Percentiles rank a stretch among this genome's conserved stretches.
These are phyloP conservation scores for Gallinago jamesoni DNA, from an alignment of 2,113 vertebrate species.

Conservation along the genomic window DNA sequence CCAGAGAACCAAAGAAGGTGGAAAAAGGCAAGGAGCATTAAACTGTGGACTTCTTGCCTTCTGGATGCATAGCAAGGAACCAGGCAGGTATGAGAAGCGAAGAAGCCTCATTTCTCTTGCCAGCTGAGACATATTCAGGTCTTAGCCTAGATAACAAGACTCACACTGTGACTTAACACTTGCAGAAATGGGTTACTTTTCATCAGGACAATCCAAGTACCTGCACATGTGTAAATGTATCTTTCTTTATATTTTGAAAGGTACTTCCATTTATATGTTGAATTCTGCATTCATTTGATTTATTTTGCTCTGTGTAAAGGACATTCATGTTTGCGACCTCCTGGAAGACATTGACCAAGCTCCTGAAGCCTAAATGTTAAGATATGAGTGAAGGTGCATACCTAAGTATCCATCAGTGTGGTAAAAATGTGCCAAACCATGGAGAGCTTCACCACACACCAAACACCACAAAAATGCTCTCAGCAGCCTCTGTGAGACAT, in stretches of 20 bases:
- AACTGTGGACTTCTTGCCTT: background rate
- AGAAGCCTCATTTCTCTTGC: background rate
- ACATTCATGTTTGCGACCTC: background rate
- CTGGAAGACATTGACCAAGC: background rate
- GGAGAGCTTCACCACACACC: background rate
- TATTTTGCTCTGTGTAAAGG: background rate
- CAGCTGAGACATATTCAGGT: background rate
- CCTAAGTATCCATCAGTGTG: background rate
- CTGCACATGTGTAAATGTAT: background rate
- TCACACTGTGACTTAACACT: background rate
- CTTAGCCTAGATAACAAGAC: background rate
- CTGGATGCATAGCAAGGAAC: background rate
- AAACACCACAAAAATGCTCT: background rate
- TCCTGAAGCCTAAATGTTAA: background rate
- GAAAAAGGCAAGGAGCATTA: background rate
- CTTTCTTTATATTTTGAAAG: background rate
- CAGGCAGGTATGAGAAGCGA: background rate
- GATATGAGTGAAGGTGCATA: background rate
- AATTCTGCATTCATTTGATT: background rate
- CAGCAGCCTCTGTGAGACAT: background rate
- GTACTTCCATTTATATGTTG: background rate
- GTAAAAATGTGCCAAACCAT: background rate
- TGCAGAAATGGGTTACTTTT: background rate
- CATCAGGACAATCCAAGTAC: background rate
- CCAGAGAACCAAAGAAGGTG: background rate